Conservation (phyloP, 1,140 invertebrate species). For the Andrena cerasifolii region DNA sequence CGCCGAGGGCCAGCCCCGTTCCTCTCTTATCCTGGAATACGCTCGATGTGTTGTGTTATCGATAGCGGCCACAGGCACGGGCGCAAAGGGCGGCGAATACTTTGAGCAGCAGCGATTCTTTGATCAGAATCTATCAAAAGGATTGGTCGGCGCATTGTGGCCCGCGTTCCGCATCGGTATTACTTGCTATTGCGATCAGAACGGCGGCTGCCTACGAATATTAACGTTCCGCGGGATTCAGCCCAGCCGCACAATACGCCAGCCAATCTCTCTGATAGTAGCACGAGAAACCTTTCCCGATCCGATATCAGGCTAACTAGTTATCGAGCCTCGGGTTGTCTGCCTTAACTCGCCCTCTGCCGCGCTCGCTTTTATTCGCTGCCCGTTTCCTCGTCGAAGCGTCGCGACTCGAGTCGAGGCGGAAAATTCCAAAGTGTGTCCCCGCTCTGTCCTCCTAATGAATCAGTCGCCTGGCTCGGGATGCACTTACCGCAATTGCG, state of each 20-base stretch:
- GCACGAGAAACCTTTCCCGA: constrained; percentile 51
- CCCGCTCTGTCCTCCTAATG: constrained; percentile 25
- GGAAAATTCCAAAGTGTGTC: constrained; percentile 39
- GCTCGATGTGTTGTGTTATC: constrained; percentile 61
- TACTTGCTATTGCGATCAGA: constrained; percentile 56
- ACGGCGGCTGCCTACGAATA: constrained; percentile 40
- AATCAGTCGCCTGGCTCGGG: constrained; percentile 3
- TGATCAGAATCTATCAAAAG: constrained; percentile 70
- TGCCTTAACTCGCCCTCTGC: constrained; percentile 24
- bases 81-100: constrained; percentile 52
- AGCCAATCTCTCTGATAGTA: constrained; percentile 69
- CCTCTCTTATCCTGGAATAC: constrained; percentile 11
- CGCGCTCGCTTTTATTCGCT: not conserved
- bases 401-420: constrained; percentile 14
- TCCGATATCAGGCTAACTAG: constrained; percentile 51
- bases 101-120: constrained; percentile 57
- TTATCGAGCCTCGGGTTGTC: constrained; percentile 37
- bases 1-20: not conserved
- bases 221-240: constrained; percentile 50
- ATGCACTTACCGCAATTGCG: constrained; percentile 52
- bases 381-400: not conserved
- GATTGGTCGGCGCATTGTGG: constrained; percentile 67
- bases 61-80: constrained; percentile 11
- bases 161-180: constrained; percentile 61
- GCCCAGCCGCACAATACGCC: constrained; percentile 48